A percentile compares a stretch with the other conserved stretches of the same genome.
phyloP scores from a whole-genome alignment of 1,140 invertebrate genomes.

The Lasioglossum albipes region DNA sequence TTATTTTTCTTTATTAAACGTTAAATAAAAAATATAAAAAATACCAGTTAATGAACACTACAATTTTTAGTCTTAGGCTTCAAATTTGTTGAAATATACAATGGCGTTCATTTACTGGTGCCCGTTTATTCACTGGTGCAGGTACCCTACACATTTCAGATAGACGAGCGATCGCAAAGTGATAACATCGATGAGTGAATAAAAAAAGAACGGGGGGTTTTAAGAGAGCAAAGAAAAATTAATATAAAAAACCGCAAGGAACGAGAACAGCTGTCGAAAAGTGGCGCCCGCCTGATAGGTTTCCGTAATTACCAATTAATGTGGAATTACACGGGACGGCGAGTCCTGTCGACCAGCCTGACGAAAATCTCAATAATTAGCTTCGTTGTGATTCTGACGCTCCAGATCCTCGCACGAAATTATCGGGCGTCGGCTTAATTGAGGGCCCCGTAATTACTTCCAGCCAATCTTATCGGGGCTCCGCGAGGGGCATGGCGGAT shows the following conservation, averaged over 20 bases:
- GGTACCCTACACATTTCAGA: not conserved
- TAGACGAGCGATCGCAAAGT: not conserved
- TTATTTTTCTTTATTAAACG: too few species aligned
- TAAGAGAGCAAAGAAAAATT: not conserved
- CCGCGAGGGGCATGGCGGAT: conserved; percentile 14
- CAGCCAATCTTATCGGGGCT: conserved; percentile 51
- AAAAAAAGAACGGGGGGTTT: not conserved
- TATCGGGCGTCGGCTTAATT: conserved; percentile 59
- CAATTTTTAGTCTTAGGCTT: too few species aligned
- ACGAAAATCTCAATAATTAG: conserved; percentile 69
- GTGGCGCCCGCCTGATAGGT: conserved; percentile 30
- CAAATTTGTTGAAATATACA: too few species aligned
- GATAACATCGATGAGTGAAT: not conserved
- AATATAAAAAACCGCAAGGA: not conserved
- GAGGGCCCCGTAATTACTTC: conserved; percentile 59
- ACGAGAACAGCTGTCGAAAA: conserved; percentile 12
- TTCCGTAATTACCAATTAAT: conserved; percentile 71
- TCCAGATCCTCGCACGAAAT: conserved; percentile 60
- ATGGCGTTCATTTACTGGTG: too few species aligned
- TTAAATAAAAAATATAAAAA: too few species aligned
- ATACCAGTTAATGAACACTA: too few species aligned
- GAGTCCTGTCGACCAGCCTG: conserved; percentile 39
- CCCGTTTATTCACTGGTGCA: too few species aligned
- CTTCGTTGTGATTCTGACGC: conserved; percentile 45
- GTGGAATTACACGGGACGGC: conserved; percentile 61